Base-by-base conservation (phyloP, 1,140 invertebrate genomes). In the Triops cancriformis region DNA sequence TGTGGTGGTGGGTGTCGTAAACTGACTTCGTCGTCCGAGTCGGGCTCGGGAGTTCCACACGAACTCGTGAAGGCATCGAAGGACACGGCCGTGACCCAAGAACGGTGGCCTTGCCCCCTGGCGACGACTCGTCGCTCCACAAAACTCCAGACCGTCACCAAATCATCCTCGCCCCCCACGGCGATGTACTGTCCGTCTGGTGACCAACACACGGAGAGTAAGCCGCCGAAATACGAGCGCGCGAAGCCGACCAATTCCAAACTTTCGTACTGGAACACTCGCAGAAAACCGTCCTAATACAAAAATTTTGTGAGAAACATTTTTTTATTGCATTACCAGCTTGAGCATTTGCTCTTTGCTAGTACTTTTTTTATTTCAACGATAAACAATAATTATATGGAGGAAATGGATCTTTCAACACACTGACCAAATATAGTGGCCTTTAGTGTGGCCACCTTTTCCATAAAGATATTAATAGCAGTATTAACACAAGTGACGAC, bases 141-240 rank as follows among this genome's bases (percentile, higher is more conserved):
- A 83, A 97, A 91, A 74, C 94, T 97, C 93, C 95, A 99, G n/a
- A 99, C 93, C 10, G 97, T 98, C 7, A 99, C 93, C 51, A 99
- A 87, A 86, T 99, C 98, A 87, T 99, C 98, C 86, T 99, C 97
- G 27, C 98, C 98, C 5, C 98, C 98, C 1, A 95, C 94, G 1
- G 97, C 97, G 51, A 99, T 92, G 82, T 97, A 96, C 82, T 93
- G 93, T 10, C 95, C 92, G 86, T 99, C 97, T 0, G 96, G 96
- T 23, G 96, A 97, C 98, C 98, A 99, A 83, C 95, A 95, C 18
- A 99, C 94, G 85, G 97, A 99, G 12, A 90, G 81, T 14, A 91
- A 91, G 28, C 97, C 97, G 75, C 98, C 98, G 86, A 99, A 99
- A 85, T 99, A 99, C 81, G 95, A 97, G 81, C 96, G 89, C 79